Percentiles rank a stretch among this genome's conserved stretches.
phyloP scores from a whole-genome alignment of 2,797 vertebrate species.

The Chelmon rostratus region DNA sequence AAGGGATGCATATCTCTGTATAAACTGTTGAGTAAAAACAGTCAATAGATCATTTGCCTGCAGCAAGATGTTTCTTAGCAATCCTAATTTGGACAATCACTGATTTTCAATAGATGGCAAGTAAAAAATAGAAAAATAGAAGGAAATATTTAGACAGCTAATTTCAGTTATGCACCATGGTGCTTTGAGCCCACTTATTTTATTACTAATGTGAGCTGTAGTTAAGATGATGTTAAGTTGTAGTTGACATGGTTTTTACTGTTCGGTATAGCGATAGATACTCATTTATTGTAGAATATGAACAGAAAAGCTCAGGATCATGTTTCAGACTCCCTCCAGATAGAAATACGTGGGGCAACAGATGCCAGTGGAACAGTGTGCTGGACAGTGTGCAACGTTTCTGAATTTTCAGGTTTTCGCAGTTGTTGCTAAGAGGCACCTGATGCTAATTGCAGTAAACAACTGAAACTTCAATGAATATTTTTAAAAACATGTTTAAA shows the following conservation, averaged over 20 bases:
- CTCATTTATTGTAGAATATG: background rate
- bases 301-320: slow-evolving; percentile 1
- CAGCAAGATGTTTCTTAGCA: too few species aligned
- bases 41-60: too few species aligned
- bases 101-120: too few species aligned
- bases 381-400: background rate
- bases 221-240: background rate
- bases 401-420: background rate
- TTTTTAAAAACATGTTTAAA: background rate
- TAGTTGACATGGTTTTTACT: background rate
- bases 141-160: background rate
- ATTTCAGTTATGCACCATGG: background rate
- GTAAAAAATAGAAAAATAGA: background rate
- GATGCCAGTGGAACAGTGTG: background rate
- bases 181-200: background rate
- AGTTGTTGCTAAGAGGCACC: background rate
- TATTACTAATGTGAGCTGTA: background rate
- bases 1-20: too few species aligned
- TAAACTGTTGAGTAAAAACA: background rate
- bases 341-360: background rate
- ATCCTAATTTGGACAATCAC: background rate
- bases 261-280: too few species aligned
- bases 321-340: background rate
- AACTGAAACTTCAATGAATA: background rate
- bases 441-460: background rate